Conservation (phyloP, 2,888 invertebrate species). For the Polyommatus iphigenia region DNA sequence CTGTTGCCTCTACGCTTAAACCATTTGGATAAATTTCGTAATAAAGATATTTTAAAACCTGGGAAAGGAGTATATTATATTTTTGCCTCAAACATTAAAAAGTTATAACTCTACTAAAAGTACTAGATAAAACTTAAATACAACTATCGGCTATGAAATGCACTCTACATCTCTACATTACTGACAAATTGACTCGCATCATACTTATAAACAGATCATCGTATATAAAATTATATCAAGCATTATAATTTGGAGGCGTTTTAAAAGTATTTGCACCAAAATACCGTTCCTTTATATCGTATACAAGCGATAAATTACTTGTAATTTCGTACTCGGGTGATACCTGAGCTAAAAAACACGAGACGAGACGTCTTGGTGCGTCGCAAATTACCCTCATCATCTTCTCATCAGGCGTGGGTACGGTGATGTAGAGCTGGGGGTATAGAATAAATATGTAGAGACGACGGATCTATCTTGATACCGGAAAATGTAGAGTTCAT, state of each 20-base stretch:
- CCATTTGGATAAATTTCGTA: no score
- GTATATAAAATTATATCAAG: slow-evolving; percentile 15
- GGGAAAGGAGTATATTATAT: no score
- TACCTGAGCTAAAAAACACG: slow-evolving; percentile 79
- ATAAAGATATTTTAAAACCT: no score
- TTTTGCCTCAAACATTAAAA: no score
- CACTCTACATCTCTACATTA: neutral
- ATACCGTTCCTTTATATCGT: slow-evolving; percentile 56
- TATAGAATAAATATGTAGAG: slow-evolving; percentile 42
- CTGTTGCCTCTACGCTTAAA: no score
- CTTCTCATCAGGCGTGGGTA: slow-evolving; percentile 79
- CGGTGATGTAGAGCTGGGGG: slow-evolving; percentile 72
- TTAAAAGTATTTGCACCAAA: slow-evolving; percentile 52
- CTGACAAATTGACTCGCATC: neutral
- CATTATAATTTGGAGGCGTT: slow-evolving; percentile 37
- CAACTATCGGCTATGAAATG: neutral
- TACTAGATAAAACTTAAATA: neutral
- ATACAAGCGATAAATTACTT: slow-evolving; percentile 75
- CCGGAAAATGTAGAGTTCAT: neutral
- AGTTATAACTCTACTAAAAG: neutral
- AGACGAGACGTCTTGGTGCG: slow-evolving; percentile 80
- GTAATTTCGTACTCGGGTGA: slow-evolving; percentile 78
- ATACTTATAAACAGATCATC: slow-evolving; percentile 4
- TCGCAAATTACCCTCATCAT: slow-evolving; percentile 80
- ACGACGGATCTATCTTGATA: slow-evolving; percentile 19